Percentiles rank a stretch among this genome's conserved stretches.
phyloP scores from a whole-genome alignment of 1,140 invertebrate genomes.

The Leptestheria dahalacensis region DNA sequence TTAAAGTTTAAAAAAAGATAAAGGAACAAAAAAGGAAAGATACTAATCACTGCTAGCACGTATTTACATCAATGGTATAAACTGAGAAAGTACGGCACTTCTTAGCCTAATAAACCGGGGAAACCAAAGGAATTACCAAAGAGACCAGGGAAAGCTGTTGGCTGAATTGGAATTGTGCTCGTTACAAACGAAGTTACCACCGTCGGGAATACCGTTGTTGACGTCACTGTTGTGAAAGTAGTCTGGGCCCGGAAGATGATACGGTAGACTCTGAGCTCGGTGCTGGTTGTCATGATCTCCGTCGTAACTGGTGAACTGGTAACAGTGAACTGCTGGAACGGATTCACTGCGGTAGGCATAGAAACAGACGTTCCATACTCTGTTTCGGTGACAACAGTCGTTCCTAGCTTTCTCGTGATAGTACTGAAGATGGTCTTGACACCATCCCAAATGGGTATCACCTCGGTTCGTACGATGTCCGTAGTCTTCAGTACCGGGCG shows the following conservation, averaged over 20 bases:
- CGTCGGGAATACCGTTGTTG: constrained; percentile 68
- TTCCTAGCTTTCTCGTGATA: constrained; percentile 53
- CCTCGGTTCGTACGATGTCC: constrained; percentile 63
- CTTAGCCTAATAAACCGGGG: constrained; percentile 30
- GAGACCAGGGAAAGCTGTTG: constrained; percentile 47
- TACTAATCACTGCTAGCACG: not conserved
- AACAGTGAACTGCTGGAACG: constrained; percentile 49
- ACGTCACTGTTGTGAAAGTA: constrained; percentile 68
- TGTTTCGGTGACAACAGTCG: constrained; percentile 48
- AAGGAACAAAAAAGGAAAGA: not conserved
- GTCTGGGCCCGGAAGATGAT: constrained; percentile 77
- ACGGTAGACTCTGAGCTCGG: constrained; percentile 64
- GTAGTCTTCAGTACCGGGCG: constrained; percentile 51
- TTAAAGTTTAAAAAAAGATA: not conserved
- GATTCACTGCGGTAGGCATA: constrained; percentile 33
- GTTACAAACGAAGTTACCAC: constrained; percentile 64
- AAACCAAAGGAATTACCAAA: constrained; percentile 43
- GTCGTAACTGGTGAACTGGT: constrained; percentile 65
- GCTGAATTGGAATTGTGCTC: constrained; percentile 53
- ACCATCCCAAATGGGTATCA: constrained; percentile 57
- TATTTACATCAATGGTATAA: not conserved
- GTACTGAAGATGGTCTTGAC: constrained; percentile 56
- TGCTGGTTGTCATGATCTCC: constrained; percentile 59
- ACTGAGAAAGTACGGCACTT: not conserved
- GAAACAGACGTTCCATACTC: constrained; percentile 52